Base-by-base conservation (phyloP, 2,113 vertebrate genomes). In the Acanthisitta chloris region DNA sequence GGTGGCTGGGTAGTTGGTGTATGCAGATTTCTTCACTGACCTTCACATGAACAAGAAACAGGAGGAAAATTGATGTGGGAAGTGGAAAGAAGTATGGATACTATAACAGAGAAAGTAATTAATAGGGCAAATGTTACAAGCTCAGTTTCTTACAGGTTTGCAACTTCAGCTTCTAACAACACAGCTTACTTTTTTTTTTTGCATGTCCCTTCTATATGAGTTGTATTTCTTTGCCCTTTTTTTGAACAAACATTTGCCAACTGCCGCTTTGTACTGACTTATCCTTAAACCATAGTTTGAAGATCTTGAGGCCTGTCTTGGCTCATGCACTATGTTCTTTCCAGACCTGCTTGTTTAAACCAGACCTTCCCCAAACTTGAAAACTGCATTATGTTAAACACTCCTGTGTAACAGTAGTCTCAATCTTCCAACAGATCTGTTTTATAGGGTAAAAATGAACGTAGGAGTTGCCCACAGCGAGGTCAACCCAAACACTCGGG, bases 401-500 rank as follows among this genome's bases (percentile, higher is more conserved):
- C 18, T 36, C 38, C 36, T 38, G 12, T 51, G 2, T 52, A 64
- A 42, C 28, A 62, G 59, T 4, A 64, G 19, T 38, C 46, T 78
- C 36, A 70, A 2, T 58, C 79, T 81, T 81, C 67, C 66, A 69
- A 61, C 38, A 84, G 86, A 52, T 89, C 78, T 91, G 45, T 96
- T 96, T 94, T 96, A 74, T 58, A 98, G 97, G 91, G 89, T 96
- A 98, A 98, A 98, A 96, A 99, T 99, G 99, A 99, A 99, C 14
- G 99, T 99, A 88, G 99, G 99, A 79, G 99, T 99, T 92, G 99
- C 99, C 80, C 99, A 99, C 98, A 99, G 99, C 38, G 99, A 99
- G 97, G 99, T 99, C 87, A 99, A 99, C 96, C 99, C 99, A 64
- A 99, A 99, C 96, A 99, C 99, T 1, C 98, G 99, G 46, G 99